Percentiles rank a stretch among this genome's conserved stretches.
phyloP scores from a whole-genome alignment of 2,797 vertebrate genomes.

The Spinus olivaceus region DNA sequence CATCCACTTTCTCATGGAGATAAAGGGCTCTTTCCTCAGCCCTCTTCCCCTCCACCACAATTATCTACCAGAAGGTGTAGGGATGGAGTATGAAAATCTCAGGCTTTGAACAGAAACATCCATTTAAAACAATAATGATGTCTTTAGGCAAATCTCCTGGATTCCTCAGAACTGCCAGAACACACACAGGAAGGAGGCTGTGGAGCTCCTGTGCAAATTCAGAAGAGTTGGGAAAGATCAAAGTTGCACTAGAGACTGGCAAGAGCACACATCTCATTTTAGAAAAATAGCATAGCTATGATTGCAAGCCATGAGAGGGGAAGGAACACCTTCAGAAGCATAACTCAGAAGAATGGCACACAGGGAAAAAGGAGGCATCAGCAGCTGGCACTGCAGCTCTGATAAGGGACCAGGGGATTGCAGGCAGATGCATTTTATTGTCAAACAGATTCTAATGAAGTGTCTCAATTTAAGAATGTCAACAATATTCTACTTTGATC shows the following conservation, averaged over 20 bases:
- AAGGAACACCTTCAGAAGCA: neutral
- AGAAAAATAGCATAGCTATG: neutral
- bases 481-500: constrained; percentile 29
- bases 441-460: constrained; percentile 56
- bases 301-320: neutral
- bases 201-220: neutral
- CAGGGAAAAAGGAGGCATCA: neutral
- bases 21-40: neutral
- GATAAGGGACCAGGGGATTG: neutral
- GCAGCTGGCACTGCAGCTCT: neutral
- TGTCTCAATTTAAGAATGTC: constrained; percentile 20
- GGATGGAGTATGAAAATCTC: neutral
- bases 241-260: neutral
- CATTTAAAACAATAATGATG: neutral
- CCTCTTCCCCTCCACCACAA: neutral
- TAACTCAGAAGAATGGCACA: neutral
- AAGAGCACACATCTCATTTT: neutral
- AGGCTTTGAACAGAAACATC: neutral
- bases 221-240: neutral
- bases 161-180: neutral
- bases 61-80: neutral
- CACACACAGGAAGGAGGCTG: neutral
- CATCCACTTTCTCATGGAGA: neutral
- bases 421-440: constrained; percentile 39
- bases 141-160: neutral